Evolutionary conservation across 2,888 invertebrate genomes (phyloP), one percentile per base, ranked within the genome.

Genomic region (Euproctis similis): DNA sequence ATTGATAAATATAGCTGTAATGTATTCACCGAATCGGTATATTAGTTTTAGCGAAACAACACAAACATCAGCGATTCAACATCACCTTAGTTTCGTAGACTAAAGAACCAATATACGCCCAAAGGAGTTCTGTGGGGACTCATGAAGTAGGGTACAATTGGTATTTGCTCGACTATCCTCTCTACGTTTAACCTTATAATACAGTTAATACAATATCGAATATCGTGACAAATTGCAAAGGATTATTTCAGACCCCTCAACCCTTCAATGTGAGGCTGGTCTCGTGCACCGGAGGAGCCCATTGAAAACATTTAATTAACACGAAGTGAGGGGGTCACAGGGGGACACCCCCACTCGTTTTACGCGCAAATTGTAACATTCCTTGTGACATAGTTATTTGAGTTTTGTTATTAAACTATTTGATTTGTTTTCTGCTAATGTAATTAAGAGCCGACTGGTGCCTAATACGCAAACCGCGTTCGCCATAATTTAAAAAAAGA

Each of bases 281-380:
- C 24, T n/a, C 2, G 19, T 8, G 28, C n/a, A n/a, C n/a, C n/a
- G n/a, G n/a, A n/a, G n/a, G n/a, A n/a, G n/a, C 29, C 40, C 30
- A 42, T 50, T 42, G 42, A 42, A 50, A 44, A 46, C 46, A 46
- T 47, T 44, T 42, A 44, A 51, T 48, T 48, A 48, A 52, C 40
- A 39, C n/a, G n/a, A n/a, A n/a, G n/a, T n/a, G n/a, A n/a, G n/a
- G 40, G 33, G 36, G 36, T 22, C 26, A 6, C 4, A 22, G 13
- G 28, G 42, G 44, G 33, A 30, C 16, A 32, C 28, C 48, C 39
- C 33, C 42, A n/a, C n/a, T n/a, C 35, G 39, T 42, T 42, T 30
- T 13, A 41, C 41, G 38, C 42, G 32, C 51, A 42, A 33, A 35
- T 45, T 36, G 42, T n/a, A 24, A 35, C 49, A 49, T 51, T 53